These are phyloP conservation scores for Dasyurus viverrinus DNA, from an alignment of 2,113 vertebrate species.

Conservation along the genomic window DNA sequence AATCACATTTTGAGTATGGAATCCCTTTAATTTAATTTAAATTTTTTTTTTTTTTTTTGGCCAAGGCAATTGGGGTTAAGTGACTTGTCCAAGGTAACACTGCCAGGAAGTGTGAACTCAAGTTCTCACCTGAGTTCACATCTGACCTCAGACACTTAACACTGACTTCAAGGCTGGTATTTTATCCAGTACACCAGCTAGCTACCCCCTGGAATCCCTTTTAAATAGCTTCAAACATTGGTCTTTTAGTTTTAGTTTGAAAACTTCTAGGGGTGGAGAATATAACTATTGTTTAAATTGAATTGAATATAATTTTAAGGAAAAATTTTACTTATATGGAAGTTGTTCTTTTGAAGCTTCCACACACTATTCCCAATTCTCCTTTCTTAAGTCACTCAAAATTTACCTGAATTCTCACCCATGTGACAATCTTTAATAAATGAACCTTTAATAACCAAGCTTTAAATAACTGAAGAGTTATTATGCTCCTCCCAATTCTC, in stretches of 20 bases:
- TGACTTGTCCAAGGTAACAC: too few relatives aligned
- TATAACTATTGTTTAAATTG: background rate
- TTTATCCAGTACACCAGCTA: too few relatives aligned
- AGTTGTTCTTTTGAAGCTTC: background rate
- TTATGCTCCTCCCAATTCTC: background rate
- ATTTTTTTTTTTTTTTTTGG: too few relatives aligned
- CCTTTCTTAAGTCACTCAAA: background rate
- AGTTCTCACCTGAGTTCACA: too few relatives aligned
- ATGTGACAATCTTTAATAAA: background rate
- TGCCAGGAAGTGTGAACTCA: too few relatives aligned
- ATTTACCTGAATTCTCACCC: background rate
- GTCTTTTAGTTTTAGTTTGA: background rate
- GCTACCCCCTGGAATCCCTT: too few relatives aligned
- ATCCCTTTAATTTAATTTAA: background rate
- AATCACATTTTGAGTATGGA: background rate
- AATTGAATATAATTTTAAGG: background rate
- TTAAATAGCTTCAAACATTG: background rate
- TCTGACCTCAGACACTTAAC: too few relatives aligned
- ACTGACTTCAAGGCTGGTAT: too few relatives aligned
- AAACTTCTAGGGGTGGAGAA: background rate
- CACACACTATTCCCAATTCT: background rate
- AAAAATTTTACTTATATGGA: background rate
- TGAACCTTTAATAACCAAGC: too few relatives aligned
- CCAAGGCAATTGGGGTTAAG: too few relatives aligned
- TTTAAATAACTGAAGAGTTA: background rate